Base-by-base conservation (phyloP, 2,797 vertebrate species). In the Sebastes cheni region DNA sequence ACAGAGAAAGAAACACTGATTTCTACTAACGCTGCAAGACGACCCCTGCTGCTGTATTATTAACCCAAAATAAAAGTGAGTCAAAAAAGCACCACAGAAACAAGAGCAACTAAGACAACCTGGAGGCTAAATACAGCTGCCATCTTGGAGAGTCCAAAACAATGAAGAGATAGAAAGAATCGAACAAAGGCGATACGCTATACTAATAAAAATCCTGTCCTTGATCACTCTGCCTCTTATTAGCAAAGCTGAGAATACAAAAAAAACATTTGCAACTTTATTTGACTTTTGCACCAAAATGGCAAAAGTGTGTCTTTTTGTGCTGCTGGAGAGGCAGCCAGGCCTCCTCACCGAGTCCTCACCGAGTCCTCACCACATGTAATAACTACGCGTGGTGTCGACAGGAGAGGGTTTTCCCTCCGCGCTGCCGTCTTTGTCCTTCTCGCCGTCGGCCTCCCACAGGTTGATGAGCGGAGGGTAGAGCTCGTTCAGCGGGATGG, bases 381-480 rank as follows among this genome's bases (percentile, higher is more conserved):
- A 99, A 90, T 99, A 99, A 95, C 98, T 99, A 91, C 98, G 97
- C 82, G 99, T 98, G 75, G 99, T 99, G 96, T 99, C 99, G 0
- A 99, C 99, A 75, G 98, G 97, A 75, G 96, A 96, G 1, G 97
- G 96, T 92, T 99, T 99, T 71, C 95, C 94, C 84, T 99, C 99
- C 18, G 95, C 91, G 50, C 96, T 92, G 39, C 96, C 94, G 0
- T 99, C 99, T 88, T 99, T 99, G 89, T 99, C 99, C 88, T 99
- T 99, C 80, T 99, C 99, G 3, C 95, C 95, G 67, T 99, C 99
- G 1, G 96, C 95, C 89, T 99, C 99, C 99, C 99, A 99, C 91
- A 99, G 96, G 94, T 98, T 99, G 92, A 99, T 99, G 87, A 99
- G 98, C 0, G 99, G 99, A 10, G 98, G 99, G 92, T 99, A 99